Conservation (phyloP, 2,113 vertebrate species). For the Mirounga angustirostris region DNA sequence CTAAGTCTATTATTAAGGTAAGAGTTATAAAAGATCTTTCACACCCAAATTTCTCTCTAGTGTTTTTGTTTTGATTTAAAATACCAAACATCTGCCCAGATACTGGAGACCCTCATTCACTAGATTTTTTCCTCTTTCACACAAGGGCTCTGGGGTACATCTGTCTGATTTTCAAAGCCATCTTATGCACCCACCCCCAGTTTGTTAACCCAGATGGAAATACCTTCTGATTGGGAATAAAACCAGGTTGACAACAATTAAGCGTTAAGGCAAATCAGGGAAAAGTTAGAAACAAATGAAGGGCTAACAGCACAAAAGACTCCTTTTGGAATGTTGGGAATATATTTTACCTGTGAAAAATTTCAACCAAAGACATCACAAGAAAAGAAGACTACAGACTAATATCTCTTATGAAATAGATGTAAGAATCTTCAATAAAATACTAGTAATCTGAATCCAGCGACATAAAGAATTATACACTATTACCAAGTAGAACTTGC, state of each 20-base stretch:
- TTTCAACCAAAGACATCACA: background rate
- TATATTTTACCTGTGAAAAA: background rate
- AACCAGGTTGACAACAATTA: background rate
- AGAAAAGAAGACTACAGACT: background rate
- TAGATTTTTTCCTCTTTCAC: constrained; percentile 6
- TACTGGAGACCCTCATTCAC: constrained; percentile 8
- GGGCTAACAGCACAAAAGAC: background rate
- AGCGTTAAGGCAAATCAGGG: background rate
- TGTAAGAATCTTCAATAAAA: background rate
- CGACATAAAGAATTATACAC: background rate
- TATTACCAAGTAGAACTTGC: background rate
- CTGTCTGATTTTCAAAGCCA: background rate
- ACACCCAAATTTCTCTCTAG: background rate
- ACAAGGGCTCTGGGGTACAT: background rate
- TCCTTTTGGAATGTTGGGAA: background rate
- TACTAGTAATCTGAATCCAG: background rate
- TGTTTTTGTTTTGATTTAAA: constrained; percentile 36
- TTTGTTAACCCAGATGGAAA: background rate
- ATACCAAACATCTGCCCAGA: background rate
- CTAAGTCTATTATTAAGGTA: background rate
- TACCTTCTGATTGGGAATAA: background rate
- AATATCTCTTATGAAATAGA: constrained; percentile 10
- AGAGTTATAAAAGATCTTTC: constrained; percentile 49
- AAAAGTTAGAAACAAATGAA: constrained; percentile 24
- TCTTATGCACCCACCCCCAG: background rate